Evolutionary conservation across 1,140 invertebrate genomes (phyloP), one percentile per base, ranked within the genome.

Genomic region (Pogonomyrmex barbatus): DNA sequence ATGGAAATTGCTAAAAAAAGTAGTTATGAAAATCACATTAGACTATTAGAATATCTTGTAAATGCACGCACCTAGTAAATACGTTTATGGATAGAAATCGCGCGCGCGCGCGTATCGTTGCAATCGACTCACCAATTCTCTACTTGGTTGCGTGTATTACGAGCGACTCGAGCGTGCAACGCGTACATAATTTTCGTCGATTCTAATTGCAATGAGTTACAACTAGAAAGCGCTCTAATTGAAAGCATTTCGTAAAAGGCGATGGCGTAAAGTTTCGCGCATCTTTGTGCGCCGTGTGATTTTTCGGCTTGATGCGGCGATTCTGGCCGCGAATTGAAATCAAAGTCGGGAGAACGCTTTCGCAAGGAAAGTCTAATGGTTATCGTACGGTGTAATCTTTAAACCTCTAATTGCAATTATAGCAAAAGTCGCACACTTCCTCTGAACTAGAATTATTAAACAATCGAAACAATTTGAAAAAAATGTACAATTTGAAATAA

Each of bases 221-320:
- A 93, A 93, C 93, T 94, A 94, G 94, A 94, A 94, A 94, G 93
- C 88, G 92, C 91, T 88, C 93, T 93, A 94, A 94, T 94, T 94
- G 93, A 93, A 92, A 93, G 89, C 83, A 91, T 94, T 94, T 93
- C 92, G 93, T 91, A 93, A 95, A 91, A 86, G 85, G 77, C 81
- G 87, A 83, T 91, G 90, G 89, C 89, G 87, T 77, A 92, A 92
- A 90, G 78, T 86, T 88, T 79, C 67, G 89, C 75, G 78, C 73
- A 90, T 89, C 88, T 89, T 86, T 82, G 89, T 83, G 86, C 86
- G 89, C 85, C 86, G 85, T 87, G 86, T 89, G 89, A 90, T 90
- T 90, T 89, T 89, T 79, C 65, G 79, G 50, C 85, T 78, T 71
- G 78, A 79, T 81, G 88, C 76, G 75, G 75, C 63, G 84, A 78